These are phyloP conservation scores for Tangachromis dhanisi DNA, from an alignment of 2,113 vertebrate genomes.

Conservation along the genomic window DNA sequence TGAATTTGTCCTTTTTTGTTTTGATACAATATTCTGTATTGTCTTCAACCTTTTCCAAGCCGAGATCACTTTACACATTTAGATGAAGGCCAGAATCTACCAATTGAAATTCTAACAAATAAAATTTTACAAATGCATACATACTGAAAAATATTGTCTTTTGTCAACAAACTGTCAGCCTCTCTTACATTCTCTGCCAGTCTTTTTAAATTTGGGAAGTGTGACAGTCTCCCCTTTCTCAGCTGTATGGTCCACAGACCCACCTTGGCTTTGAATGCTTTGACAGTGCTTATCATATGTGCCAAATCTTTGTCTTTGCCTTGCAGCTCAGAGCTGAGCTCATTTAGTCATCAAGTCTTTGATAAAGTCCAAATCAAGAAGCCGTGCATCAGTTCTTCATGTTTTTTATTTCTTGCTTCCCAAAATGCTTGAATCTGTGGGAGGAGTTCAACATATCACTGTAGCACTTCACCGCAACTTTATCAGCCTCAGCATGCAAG, in stretches of 20 bases:
- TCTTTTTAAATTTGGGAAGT: neutral
- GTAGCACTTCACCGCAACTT: rapidly evolving
- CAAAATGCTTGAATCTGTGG: neutral
- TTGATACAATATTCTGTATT: neutral
- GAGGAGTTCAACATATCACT: neutral
- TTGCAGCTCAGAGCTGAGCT: neutral
- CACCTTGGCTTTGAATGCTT: neutral
- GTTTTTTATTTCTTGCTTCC: neutral
- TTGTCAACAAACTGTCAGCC: neutral
- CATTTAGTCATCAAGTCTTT: neutral
- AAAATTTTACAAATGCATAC: neutral
- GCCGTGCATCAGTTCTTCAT: neutral
- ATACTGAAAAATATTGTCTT: neutral
- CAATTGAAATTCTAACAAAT: neutral
- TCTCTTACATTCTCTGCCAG: neutral
- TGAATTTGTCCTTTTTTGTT: neutral
- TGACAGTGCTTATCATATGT: neutral
- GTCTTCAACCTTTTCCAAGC: neutral
- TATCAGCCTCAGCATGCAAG: neutral
- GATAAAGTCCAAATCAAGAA: neutral
- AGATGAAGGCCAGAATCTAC: neutral
- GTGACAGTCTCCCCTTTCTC: neutral
- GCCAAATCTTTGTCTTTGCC: neutral
- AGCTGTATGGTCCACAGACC: neutral
- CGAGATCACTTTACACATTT: neutral